Base-by-base conservation (phyloP, 2,113 vertebrate genomes). In the Microtus montanus region DNA sequence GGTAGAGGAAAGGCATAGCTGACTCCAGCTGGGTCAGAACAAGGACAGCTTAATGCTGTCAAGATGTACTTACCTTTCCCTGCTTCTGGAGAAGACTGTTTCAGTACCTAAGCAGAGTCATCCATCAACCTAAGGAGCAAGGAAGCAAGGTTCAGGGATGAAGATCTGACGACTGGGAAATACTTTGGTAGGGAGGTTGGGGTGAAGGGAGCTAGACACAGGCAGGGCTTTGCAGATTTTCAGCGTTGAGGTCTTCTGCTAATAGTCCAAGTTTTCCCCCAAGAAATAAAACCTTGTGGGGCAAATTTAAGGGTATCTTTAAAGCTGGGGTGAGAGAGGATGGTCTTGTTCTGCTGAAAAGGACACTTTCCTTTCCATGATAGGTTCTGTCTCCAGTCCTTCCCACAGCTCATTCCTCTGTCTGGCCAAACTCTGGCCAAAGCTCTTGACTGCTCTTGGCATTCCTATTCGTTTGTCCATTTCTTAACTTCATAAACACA, bases 241-340 rank as follows among this genome's bases (percentile, higher is more conserved):
- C 52, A 91, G 10, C 33, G 24, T 79, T 64, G 49, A 47, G 47
- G 17, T 77, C 66, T 88, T 87, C 82, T 91, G 20, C 28, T 70
- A 54, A 38, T 47, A 3, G 13, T 22, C 58, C 33, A 77, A 26
- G 58, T 3, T 79, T 87, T 44, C 78, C 30, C 75, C 79, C 47
- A 89, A 41, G 24, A 80, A 83, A 74, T 61, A 73, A 83, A 93
- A 93, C 75, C n/a, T 54, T 75, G 7, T 20, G 74, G 90, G 38
- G 64, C 63, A 79, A 92, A 30, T n/a, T 47, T 35, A 96, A 54
- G 5, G 54, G 35, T 64, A 68, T 80, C 73, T 74, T 52, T 61
- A 30, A 78, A 82, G 5, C 8, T 47, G 7, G 9, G 17, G 54
- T 17, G 1, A 24, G 63, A 78, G 9, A 26, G 54, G 3, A 35